Percentiles rank a stretch among this genome's conserved stretches.
Evolutionary conservation across 1,140 invertebrate species (phyloP).

Genomic region (Bacillus rossius): DNA sequence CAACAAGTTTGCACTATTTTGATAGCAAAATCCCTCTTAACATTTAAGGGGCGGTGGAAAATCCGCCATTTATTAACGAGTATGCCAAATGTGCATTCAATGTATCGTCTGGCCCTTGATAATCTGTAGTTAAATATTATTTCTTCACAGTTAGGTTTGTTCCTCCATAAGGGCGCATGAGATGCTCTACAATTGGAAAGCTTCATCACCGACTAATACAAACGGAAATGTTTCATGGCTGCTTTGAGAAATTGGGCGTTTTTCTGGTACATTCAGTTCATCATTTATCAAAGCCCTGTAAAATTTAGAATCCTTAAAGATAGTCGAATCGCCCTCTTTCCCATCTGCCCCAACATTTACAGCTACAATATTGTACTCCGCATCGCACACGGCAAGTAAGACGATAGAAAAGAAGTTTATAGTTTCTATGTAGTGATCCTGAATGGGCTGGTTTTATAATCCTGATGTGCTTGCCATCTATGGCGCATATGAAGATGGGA

Average conservation of each 20-base stretch:
- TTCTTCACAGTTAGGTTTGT: background rate
- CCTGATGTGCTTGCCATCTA: conserved; percentile 38
- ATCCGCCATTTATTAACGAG: background rate
- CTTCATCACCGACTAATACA: conserved; percentile 3
- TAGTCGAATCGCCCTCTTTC: background rate
- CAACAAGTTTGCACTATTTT: background rate
- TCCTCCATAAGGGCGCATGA: background rate
- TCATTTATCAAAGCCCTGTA: background rate
- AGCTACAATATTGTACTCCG: conserved; percentile 33
- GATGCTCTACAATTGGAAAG: background rate
- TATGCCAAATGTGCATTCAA: background rate
- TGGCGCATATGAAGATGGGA: conserved; percentile 39
- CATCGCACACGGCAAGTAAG: conserved; percentile 33
- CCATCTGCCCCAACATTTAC: conserved; percentile 31
- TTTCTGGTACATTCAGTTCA: background rate
- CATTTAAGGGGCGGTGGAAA: background rate
- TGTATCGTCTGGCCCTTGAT: background rate
- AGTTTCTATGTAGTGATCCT: background rate
- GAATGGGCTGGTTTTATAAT: conserved; percentile 17
- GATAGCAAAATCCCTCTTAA: background rate
- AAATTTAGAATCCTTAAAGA: background rate
- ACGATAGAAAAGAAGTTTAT: conserved; percentile 33
- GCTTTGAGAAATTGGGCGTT: background rate
- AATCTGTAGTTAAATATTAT: background rate
- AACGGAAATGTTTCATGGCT: background rate